phyloP scores from a whole-genome alignment of 2,888 invertebrate species.

The Phytoseiulus persimilis region DNA sequence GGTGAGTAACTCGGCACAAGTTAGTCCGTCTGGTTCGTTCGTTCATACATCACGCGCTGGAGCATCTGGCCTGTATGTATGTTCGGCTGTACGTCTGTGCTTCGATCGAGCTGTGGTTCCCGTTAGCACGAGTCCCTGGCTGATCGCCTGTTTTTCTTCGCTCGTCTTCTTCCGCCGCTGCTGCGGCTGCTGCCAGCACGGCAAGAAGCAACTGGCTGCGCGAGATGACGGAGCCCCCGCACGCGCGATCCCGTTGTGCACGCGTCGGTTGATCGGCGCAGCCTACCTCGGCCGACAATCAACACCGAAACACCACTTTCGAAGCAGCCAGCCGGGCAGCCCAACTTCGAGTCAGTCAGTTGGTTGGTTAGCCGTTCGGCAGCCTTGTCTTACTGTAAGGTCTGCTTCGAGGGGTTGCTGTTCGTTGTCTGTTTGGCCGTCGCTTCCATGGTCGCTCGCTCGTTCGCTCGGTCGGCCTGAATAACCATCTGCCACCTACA shows the following conservation, averaged over 20 bases:
- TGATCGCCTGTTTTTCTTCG: background rate
- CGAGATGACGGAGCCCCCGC: conserved; percentile 5
- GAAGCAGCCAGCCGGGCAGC: background rate
- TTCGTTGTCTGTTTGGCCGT: background rate
- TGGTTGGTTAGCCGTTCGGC: background rate
- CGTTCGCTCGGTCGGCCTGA: background rate
- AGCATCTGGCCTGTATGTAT: background rate
- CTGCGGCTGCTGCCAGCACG: background rate
- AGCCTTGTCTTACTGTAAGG: background rate
- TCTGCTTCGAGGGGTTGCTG: background rate
- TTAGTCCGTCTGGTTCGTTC: background rate
- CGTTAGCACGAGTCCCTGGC: background rate
- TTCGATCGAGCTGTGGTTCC: background rate
- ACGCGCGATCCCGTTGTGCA: conserved; percentile 5
- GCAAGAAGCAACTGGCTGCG: background rate
- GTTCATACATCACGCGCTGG: background rate
- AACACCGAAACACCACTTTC: background rate
- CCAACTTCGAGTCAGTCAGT: background rate
- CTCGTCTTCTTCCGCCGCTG: background rate
- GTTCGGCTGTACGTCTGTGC: background rate
- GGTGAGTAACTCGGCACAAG: background rate
- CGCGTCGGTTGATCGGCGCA: background rate
- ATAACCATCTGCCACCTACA: conserved; percentile 5
- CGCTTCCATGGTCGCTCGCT: background rate
- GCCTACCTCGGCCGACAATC: background rate